These are phyloP conservation scores for Alloscopus bannaensis DNA, from an alignment of 2,888 invertebrate genomes.

Conservation along the genomic window DNA sequence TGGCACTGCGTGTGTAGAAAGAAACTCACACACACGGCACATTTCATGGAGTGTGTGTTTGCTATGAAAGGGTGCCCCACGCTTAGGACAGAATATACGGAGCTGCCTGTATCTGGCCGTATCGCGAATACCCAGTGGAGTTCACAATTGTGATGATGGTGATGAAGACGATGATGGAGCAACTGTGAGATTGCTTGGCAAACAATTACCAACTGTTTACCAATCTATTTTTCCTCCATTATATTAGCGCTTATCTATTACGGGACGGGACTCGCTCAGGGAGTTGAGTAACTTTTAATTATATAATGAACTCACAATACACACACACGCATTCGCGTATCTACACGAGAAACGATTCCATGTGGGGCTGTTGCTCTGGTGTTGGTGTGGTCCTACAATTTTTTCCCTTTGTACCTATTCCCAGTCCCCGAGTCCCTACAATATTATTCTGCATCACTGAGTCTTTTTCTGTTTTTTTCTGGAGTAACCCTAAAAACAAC, in stretches of 20 bases:
- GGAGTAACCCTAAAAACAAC: no score
- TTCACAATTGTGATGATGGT: no score
- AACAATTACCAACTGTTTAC: slow-evolving; percentile 64
- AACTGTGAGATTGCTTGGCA: slow-evolving; percentile 62
- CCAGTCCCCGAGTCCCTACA: slow-evolving; percentile 5
- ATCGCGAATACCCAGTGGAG: no score
- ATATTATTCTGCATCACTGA: slow-evolving; percentile 27
- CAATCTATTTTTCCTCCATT: slow-evolving; percentile 58
- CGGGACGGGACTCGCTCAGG: neutral
- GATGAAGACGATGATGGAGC: slow-evolving; percentile 32
- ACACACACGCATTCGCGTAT: no score
- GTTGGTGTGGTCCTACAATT: slow-evolving; percentile 12
- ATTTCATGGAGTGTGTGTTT: no score
- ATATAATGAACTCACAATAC: slow-evolving; percentile 61
- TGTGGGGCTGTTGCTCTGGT: no score
- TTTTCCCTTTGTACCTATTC: neutral
- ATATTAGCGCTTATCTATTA: slow-evolving; percentile 40
- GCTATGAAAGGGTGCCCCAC: no score
- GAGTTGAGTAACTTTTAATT: slow-evolving; percentile 61
- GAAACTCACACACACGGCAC: no score
- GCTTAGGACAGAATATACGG: no score
- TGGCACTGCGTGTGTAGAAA: no score
- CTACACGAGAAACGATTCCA: neutral
- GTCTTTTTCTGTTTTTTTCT: slow-evolving; percentile 8
- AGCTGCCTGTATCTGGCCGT: no score